Evolutionary conservation across 2,888 invertebrate species (phyloP).

Genomic region (Pandemis cinnamomeana): DNA sequence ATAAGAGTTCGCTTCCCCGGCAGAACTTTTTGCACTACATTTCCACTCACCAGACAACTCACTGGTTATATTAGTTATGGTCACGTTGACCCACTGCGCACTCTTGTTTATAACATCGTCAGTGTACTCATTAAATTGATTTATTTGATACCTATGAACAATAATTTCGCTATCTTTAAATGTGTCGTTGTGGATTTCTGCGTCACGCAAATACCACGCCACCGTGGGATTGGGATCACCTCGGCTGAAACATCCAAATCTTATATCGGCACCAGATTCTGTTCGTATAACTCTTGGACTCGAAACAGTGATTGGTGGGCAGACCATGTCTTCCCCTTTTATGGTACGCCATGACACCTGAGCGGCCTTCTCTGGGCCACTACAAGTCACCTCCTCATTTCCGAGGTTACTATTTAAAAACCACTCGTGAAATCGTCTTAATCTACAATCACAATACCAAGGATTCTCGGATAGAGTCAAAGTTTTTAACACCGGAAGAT

Average conservation of each 20-base stretch:
- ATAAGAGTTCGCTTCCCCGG: constrained; percentile 85
- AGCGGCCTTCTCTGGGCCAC: constrained; percentile 87
- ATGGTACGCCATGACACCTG: constrained; percentile 90
- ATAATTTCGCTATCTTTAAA: constrained; percentile 66
- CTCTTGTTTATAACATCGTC: constrained; percentile 77
- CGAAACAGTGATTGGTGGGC: constrained; percentile 88
- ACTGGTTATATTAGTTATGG: constrained; percentile 92
- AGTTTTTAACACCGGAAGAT: constrained; percentile 87
- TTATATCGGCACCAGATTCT: constrained; percentile 92
- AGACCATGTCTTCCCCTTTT: constrained; percentile 90
- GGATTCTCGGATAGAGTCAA: constrained; percentile 93
- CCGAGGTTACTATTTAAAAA: constrained; percentile 90
- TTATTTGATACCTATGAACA: constrained; percentile 62
- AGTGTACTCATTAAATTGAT: constrained; percentile 69
- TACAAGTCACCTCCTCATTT: constrained; percentile 89
- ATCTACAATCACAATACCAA: constrained; percentile 95
- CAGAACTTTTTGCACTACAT: constrained; percentile 89
- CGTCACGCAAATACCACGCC: constrained; percentile 91
- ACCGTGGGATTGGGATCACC: constrained; percentile 93
- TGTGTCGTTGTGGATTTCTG: constrained; percentile 65
- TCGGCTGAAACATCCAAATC: constrained; percentile 90
- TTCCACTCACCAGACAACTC: constrained; percentile 93
- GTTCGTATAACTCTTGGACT: constrained; percentile 86
- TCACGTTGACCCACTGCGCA: constrained; percentile 91
- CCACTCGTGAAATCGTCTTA: constrained; percentile 93